Percentiles rank a stretch among this genome's conserved stretches.
These are phyloP conservation scores for Tinea trinotella DNA, from an alignment of 2,888 invertebrate genomes.

Conservation along the genomic window DNA sequence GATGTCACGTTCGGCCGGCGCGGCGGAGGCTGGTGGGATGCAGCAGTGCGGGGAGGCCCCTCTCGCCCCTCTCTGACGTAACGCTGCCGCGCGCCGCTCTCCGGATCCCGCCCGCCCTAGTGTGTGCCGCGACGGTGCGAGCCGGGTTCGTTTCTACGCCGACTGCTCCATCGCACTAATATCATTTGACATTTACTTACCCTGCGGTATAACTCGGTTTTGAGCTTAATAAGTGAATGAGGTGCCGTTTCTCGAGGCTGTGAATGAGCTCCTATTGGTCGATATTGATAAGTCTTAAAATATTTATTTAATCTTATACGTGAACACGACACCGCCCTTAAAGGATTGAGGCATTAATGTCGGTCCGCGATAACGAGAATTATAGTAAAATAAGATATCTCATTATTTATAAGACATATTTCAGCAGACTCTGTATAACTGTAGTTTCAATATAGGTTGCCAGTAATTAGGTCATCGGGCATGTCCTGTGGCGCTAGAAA, in stretches of 20 bases:
- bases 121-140: conserved; percentile 66
- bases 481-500: conserved; percentile 6
- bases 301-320: conserved; percentile 5
- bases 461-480: conserved; percentile 13
- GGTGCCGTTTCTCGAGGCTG: conserved; percentile 44
- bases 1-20: conserved; percentile 57
- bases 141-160: conserved; percentile 45
- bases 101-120: conserved; percentile 52
- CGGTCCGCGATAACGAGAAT: conserved; percentile 12
- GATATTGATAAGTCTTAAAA: conserved; percentile 11
- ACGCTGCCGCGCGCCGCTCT: conserved; percentile 54
- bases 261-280: conserved; percentile 36
- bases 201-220: conserved; percentile 37
- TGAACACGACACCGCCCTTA: conserved; percentile 40
- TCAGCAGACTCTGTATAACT: neutral
- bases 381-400: neutral
- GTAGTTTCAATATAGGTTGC: conserved; percentile 5
- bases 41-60: conserved; percentile 39
- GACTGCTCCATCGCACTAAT: conserved; percentile 54
- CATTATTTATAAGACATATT: neutral
- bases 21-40: conserved; percentile 63
- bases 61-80: conserved; percentile 59
- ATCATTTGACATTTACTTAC: conserved; percentile 62
- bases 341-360: conserved; percentile 25
- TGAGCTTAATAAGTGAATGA: conserved; percentile 53